These are phyloP conservation scores for Alcedo atthis DNA, from an alignment of 2,797 vertebrate species.

Conservation along the genomic window DNA sequence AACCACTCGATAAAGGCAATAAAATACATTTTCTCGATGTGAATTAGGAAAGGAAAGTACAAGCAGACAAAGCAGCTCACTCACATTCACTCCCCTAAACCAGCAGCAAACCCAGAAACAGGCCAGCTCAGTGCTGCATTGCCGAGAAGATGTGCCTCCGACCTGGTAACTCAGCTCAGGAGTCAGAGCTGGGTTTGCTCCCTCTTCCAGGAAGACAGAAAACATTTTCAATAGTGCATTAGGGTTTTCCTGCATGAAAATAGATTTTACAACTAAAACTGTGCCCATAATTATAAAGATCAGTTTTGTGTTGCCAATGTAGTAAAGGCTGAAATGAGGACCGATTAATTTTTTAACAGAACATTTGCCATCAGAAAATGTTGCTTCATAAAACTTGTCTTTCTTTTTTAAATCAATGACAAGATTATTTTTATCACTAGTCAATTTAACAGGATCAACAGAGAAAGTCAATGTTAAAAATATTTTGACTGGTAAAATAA, in stretches of 20 bases:
- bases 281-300: slow-evolving; percentile 14
- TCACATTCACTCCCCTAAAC: neutral
- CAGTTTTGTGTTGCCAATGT: neutral
- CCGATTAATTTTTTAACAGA: neutral
- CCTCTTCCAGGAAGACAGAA: neutral
- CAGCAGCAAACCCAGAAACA: neutral
- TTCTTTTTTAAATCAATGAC: neutral
- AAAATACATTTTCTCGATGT: neutral
- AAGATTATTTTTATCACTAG: neutral
- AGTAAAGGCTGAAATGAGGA: slow-evolving; percentile 18
- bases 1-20: neutral
- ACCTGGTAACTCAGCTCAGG: neutral
- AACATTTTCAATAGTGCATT: neutral
- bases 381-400: neutral
- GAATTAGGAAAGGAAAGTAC: neutral
- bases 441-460: neutral
- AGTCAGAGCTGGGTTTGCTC: neutral
- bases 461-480: neutral
- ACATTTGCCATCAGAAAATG: neutral
- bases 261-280: neutral
- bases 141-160: neutral
- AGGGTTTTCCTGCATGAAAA: neutral
- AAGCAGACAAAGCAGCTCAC: neutral
- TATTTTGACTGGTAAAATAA: neutral
- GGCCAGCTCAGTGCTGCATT: neutral